Evolutionary conservation across 2,113 vertebrate genomes (phyloP), one percentile per base, ranked within the genome.

Genomic region (Microtus oregoni): DNA sequence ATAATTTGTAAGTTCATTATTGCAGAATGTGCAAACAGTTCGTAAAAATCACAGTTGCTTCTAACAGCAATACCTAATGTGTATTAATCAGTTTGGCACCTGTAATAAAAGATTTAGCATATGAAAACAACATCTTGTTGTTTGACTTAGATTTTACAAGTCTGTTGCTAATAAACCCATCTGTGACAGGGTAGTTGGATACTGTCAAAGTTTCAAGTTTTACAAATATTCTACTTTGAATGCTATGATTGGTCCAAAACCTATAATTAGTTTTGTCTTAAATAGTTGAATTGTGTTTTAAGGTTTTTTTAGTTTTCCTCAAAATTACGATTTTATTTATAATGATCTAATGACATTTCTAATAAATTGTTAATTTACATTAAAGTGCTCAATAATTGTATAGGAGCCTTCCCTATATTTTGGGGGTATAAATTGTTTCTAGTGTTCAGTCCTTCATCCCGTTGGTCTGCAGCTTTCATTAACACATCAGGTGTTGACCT

Each of bases 1-100:
- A 79, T 90, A 87, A 97, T 95, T 97, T 96, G 3, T 98, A 83
- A 97, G 96, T 79, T 73, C 22, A n/a, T 95, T 96, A 91, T 35
- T 88, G n/a, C 90, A 41, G 6, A 93, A 72, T 61, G 28, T 68
- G n/a, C 72, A 95, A 55, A 47, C 19, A 78, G 70, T 97, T 96
- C 47, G 47, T 97, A 95, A 95, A 96, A 97, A 58, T 83, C 97
- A 67, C 0, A 88, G 70, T 89, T 79, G 86, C 26, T 8, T 52
- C 5, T 83, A 87, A 50, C 7, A 12, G 24, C 61, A 95, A n/a
- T 75, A 55, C 32, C 41, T 96, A 96, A 19, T 92, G 17, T 90
- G n/a, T 86, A 35, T 89, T 97, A 32, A 28, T 95, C 55, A 94
- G 52, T 26, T 92, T 97, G 77, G 87, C 20, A 90, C 7, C 3